Evolutionary conservation across 2,888 invertebrate genomes (phyloP), one percentile per base, ranked within the genome.

Genomic region (Gastracanthus pulcherrimus): DNA sequence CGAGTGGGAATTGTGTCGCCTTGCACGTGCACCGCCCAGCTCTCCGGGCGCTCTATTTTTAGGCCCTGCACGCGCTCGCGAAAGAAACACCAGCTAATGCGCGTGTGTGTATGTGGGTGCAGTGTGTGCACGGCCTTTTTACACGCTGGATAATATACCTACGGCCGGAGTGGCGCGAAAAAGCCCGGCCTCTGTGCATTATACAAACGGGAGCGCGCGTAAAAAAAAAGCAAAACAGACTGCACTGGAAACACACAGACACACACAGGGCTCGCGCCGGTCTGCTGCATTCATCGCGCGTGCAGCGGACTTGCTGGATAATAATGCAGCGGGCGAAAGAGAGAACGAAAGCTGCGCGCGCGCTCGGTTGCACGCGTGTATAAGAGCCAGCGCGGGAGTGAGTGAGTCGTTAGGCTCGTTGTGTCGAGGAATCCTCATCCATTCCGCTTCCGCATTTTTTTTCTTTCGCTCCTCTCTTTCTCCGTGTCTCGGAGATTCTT

Each of bases 381-480:
- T n/a, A n/a, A n/a, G n/a, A n/a, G n/a, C n/a, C n/a, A n/a, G 58
- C n/a, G 55, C 16, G 23, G 11, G 38, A 38, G 26, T 13, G 23
- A 34, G 9, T 2, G 26, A 41, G 31, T 74, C 48, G 74, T 74
- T 74, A 64, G 70, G 48, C 64, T 19, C 29, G 13, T 9, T 23
- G 45, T 45, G 67, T 2, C 3, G 11, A 16, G 60, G 36, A 36
- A 64, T 64, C 36, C 62, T 34, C 11, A 23, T 26, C 60, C 60
- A 60, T 45, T 48, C 48, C 31, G 62, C 64, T 48, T 75, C 74
- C 36, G 60, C 23, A 9, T 38, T 7, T 62, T 75, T 62, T 34
- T 48, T 34, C 13, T 7, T 2, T 31, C 16, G n/a, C n/a, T 60
- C n/a, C 19, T 62, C 31, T 5, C 34, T 31, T 19, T 3, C n/a